Evolutionary conservation across 1,140 invertebrate genomes (phyloP).

Genomic region (Orius laevigatus): DNA sequence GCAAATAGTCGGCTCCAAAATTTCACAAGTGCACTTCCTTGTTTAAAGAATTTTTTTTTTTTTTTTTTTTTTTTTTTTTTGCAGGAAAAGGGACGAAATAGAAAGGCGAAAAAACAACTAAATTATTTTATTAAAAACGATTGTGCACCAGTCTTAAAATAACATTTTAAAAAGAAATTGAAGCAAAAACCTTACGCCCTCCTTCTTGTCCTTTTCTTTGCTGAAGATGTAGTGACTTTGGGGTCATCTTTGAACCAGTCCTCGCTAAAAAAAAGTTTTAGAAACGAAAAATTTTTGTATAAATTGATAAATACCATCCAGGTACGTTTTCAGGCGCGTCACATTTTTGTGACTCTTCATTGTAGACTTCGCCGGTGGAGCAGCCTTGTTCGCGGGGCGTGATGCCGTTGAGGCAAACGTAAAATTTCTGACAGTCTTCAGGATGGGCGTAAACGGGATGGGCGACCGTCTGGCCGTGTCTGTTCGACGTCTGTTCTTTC

Average conservation of each 20-base stretch:
- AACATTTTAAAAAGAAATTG: too few relatives aligned
- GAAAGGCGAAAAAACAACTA: too few relatives aligned
- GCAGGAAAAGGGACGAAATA: too few relatives aligned
- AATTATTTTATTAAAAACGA: too few relatives aligned
- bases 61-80: too few relatives aligned
- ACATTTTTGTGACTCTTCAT: slow-evolving; percentile 62
- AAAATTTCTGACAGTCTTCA: slow-evolving; percentile 74
- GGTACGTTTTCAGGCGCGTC: slow-evolving; percentile 73
- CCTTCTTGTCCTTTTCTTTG: slow-evolving; percentile 24
- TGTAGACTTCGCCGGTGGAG: slow-evolving; percentile 70
- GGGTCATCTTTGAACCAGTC: slow-evolving; percentile 69
- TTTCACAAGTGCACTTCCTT: too few relatives aligned
- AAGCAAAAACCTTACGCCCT: slow-evolving; percentile 6
- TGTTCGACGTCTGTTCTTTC: slow-evolving; percentile 42
- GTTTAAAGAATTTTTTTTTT: too few relatives aligned
- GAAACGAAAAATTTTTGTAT: neutral
- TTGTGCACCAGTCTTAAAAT: too few relatives aligned
- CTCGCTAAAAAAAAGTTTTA: slow-evolving; percentile 41
- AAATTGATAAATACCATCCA: slow-evolving; percentile 46
- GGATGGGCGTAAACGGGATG: slow-evolving; percentile 79
- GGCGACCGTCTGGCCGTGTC: slow-evolving; percentile 52
- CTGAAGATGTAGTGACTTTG: slow-evolving; percentile 17
- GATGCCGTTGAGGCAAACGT: slow-evolving; percentile 72
- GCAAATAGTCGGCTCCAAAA: too few relatives aligned
- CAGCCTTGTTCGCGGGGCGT: slow-evolving; percentile 74